Evolutionary conservation across 2,797 vertebrate species (phyloP), one percentile per base, ranked within the genome.

Genomic region (Galagoides demidoff): DNA sequence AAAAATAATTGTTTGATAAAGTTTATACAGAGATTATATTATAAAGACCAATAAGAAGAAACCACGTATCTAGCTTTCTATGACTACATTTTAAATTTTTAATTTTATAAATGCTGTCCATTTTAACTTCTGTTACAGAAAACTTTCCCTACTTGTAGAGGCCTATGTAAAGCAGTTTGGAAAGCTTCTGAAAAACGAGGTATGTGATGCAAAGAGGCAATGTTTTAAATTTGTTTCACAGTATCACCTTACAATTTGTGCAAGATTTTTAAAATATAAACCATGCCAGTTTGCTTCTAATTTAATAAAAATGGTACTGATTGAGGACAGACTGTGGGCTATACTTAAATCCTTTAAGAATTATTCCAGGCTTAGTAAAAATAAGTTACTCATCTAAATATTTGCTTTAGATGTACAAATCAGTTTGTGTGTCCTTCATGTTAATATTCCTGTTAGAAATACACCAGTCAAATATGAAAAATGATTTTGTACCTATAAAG

Each of bases 131-230:
- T 52, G 45, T 68, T 96, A 95, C 89, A 97, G 86, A 92, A 94
- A 97, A 97, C 84, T 0, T 78, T 94, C 96, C 97, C 83, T 27
- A 95, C 95, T 97, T 90, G 39, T 17, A 94, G n/a, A 4, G 85
- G 27, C 81, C 93, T 93, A 94, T 94, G 96, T 97, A 97, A 97
- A 98, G 97, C 84, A 9, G 95, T 98, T 98, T 97, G 97, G 96
- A 97, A 98, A 98, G 85, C 98, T 98, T 97, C 98, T 98, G 96
- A 97, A 98, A 98, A 97, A 98, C 97, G 98, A 99, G 99, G 98
- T 99, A 99, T 99, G 98, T 98, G 97, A 98, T 97, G 98, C 96
- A 98, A 98, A 98, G 98, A 99, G 98, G 98, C 97, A 76, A 97
- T 96, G 97, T 97, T 96, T 94, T 81, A 74, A 59, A 91, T 97